Evolutionary conservation across 2,113 vertebrate genomes (phyloP).

Genomic region (Dasyurus viverrinus): DNA sequence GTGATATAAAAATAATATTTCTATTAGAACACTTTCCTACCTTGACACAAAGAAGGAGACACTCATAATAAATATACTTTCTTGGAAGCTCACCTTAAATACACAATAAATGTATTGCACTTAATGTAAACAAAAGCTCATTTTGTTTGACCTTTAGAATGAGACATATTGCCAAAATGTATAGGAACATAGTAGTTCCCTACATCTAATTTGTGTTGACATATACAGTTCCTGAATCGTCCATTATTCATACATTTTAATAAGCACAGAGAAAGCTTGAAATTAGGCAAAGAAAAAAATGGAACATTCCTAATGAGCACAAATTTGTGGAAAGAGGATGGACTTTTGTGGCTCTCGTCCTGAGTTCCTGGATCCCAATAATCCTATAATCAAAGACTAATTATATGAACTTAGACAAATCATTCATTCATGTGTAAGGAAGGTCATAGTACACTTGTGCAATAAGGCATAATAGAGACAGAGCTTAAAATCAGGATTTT

Average conservation of each 20-base stretch:
- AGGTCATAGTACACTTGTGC: not conserved
- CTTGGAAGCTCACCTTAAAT: not conserved
- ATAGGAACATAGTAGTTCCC: slow-evolving; percentile 1
- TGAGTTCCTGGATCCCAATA: not conserved
- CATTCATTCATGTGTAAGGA: not conserved
- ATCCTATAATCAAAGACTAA: not conserved
- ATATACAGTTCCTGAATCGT: slow-evolving; percentile 4
- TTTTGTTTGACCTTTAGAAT: slow-evolving; percentile 25
- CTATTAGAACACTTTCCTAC: not conserved
- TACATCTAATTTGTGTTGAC: slow-evolving; percentile 6
- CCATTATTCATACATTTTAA: slow-evolving; percentile 6
- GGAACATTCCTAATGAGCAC: not conserved
- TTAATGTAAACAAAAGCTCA: not conserved
- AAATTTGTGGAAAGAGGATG: not conserved
- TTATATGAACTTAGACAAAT: not conserved
- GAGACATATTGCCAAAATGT: not conserved
- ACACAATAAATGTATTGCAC: not conserved
- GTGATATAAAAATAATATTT: not conserved
- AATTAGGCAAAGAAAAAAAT: not conserved
- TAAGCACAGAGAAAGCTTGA: not conserved
- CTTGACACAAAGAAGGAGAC: not conserved
- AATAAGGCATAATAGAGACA: not conserved
- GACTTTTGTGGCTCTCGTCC: not conserved
- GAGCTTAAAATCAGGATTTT: not conserved
- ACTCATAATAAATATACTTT: not conserved